Evolutionary conservation across 1,140 invertebrate species (phyloP).

Genomic region (Dendrolimus kikuchii): DNA sequence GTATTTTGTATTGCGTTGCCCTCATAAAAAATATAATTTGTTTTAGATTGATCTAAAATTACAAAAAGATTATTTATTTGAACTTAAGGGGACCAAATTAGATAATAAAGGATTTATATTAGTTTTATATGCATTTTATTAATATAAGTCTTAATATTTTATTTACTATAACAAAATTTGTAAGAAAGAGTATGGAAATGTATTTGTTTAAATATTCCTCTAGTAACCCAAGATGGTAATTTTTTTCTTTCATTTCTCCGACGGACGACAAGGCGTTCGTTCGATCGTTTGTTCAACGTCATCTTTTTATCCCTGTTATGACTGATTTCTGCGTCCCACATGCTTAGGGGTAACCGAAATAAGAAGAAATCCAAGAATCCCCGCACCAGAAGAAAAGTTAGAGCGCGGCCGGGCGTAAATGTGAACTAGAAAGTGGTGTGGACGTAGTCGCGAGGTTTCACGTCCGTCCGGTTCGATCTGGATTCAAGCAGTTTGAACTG

Average conservation of each 20-base stretch:
- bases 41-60: too few species aligned
- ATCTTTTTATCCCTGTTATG: constrained; percentile 62
- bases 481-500: constrained; percentile 57
- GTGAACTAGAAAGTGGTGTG: constrained; percentile 65
- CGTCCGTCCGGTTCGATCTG: constrained; percentile 65
- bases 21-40: too few species aligned
- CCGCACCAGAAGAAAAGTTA: constrained; percentile 65
- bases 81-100: too few species aligned
- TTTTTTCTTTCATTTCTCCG: constrained; percentile 36
- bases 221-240: constrained; percentile 12
- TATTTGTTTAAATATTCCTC: background rate
- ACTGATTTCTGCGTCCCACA: constrained; percentile 64
- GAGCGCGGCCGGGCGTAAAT: constrained; percentile 46
- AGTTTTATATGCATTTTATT: too few species aligned
- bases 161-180: too few species aligned
- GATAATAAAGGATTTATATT: too few species aligned
- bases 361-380: constrained; percentile 67
- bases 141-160: too few species aligned
- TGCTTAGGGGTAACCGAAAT: constrained; percentile 67
- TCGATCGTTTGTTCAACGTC: constrained; percentile 64
- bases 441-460: constrained; percentile 51
- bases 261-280: constrained; percentile 50
- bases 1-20: too few species aligned
- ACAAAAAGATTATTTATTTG: too few species aligned
- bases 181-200: too few species aligned